phyloP scores from a whole-genome alignment of 2,888 invertebrate genomes.

The Drosophila recens region DNA sequence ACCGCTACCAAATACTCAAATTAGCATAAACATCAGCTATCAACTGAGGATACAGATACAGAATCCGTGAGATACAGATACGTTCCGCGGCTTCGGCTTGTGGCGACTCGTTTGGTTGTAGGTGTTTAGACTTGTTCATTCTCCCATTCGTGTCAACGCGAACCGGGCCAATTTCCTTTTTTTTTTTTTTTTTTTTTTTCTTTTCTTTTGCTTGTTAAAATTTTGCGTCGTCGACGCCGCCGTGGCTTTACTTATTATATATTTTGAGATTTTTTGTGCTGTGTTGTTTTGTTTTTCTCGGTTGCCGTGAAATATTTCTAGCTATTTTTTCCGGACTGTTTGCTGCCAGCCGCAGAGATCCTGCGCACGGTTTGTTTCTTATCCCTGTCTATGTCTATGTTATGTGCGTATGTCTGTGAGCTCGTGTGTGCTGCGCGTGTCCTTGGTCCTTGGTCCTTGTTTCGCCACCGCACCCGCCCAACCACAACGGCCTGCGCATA shows the following conservation, averaged over 20 bases:
- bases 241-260: slow-evolving; percentile 61
- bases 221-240: slow-evolving; percentile 27
- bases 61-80: slow-evolving; percentile 36
- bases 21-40: slow-evolving; percentile 22
- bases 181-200: slow-evolving; percentile 8
- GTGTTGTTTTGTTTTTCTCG: slow-evolving; percentile 46
- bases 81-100: slow-evolving; percentile 36
- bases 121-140: slow-evolving; percentile 35
- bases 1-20: slow-evolving; percentile 10
- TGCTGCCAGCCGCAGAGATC: slow-evolving; percentile 71
- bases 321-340: slow-evolving; percentile 79
- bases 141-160: slow-evolving; percentile 23
- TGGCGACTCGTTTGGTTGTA: slow-evolving; percentile 13
- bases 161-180: slow-evolving; percentile 35
- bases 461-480: slow-evolving; percentile 71
- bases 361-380: slow-evolving; percentile 78
- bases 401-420: slow-evolving; percentile 18
- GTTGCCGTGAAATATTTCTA: slow-evolving; percentile 73
- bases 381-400: slow-evolving; percentile 51
- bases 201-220: slow-evolving; percentile 11
- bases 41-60: slow-evolving; percentile 21
- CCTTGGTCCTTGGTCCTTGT: slow-evolving; percentile 66
- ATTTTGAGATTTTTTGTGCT: slow-evolving; percentile 7
- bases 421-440: slow-evolving; percentile 41
- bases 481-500: slow-evolving; percentile 59